phyloP scores from a whole-genome alignment of 2,113 vertebrate genomes.

The Neolamprologus falcicula region DNA sequence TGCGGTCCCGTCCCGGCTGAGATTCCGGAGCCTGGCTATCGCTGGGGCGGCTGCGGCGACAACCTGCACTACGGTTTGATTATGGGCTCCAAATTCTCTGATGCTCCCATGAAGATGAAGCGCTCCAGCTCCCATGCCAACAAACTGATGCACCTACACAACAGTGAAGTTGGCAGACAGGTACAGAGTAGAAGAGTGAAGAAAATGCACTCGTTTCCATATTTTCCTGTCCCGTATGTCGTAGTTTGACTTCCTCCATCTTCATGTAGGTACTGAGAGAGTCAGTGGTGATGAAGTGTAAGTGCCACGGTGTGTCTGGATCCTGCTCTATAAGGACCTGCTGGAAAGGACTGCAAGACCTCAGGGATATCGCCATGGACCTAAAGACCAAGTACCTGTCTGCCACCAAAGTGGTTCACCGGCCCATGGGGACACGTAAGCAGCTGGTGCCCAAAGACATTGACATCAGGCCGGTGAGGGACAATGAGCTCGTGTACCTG shows the following conservation, averaged over 20 bases:
- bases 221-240: fast-evolving
- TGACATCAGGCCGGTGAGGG: constrained; percentile 89
- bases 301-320: constrained; percentile 96
- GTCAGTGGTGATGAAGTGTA: constrained; percentile 95
- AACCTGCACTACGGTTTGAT: constrained; percentile 95
- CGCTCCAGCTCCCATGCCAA: constrained; percentile 91
- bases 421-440: constrained; percentile 92
- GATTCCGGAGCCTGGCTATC: constrained; percentile 90
- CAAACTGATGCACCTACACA: constrained; percentile 99
- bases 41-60: constrained; percentile 98
- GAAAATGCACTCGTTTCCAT: fast-evolving
- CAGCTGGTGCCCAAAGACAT: constrained; percentile 98
- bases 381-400: constrained; percentile 96
- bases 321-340: constrained; percentile 98
- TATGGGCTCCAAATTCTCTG: constrained; percentile 98
- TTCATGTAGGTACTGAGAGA: constrained; percentile 77
- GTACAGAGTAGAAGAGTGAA: constrained; percentile 53
- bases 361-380: constrained; percentile 87
- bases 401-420: constrained; percentile 92
- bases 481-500: constrained; percentile 94
- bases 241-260: background rate
- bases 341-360: constrained; percentile 93
- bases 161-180: constrained; percentile 99
- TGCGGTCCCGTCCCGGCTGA: constrained; percentile 92
- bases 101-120: constrained; percentile 98